Evolutionary conservation across 2,113 vertebrate species (phyloP).

Genomic region (Passer montanus): DNA sequence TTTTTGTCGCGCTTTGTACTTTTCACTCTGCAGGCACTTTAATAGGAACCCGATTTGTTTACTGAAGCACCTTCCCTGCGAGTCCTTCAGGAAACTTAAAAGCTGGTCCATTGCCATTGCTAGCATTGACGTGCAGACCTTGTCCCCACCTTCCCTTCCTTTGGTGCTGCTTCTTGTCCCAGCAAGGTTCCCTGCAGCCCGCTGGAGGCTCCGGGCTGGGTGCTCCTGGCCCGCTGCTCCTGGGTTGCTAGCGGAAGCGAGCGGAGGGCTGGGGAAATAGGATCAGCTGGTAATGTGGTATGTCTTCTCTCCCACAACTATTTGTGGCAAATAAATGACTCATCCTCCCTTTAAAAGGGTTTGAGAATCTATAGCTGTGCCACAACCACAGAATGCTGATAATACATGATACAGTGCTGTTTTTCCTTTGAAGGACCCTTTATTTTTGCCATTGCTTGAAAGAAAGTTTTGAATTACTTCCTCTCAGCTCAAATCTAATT

Average conservation of each 20-base stretch:
- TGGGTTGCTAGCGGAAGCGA: constrained; percentile 29
- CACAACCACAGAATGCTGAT: constrained; percentile 48
- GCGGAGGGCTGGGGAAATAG: constrained; percentile 78
- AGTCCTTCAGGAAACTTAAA: constrained; percentile 80
- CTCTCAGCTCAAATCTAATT: constrained; percentile 33
- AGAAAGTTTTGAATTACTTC: constrained; percentile 43
- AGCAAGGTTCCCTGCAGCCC: not conserved
- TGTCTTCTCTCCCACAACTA: constrained; percentile 73
- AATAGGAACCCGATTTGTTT: constrained; percentile 76
- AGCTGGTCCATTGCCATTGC: constrained; percentile 68
- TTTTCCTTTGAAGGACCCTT: constrained; percentile 20
- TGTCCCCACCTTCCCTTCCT: constrained; percentile 1
- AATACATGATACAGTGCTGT: constrained; percentile 30
- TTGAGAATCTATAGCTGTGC: constrained; percentile 60
- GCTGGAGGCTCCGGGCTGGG: accelerated
- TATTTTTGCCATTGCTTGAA: constrained; percentile 24
- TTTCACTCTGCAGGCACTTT: constrained; percentile 54
- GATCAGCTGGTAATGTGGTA: constrained; percentile 88
- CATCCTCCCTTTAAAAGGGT: constrained; percentile 47
- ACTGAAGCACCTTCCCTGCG: constrained; percentile 82
- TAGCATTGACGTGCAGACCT: constrained; percentile 7
- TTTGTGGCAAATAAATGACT: constrained; percentile 74
- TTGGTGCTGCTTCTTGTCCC: not conserved
- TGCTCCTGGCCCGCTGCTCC: not conserved
- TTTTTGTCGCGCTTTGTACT: constrained; percentile 55